These are phyloP conservation scores for Pararge aegeria DNA, from an alignment of 1,140 invertebrate genomes.

Conservation along the genomic window DNA sequence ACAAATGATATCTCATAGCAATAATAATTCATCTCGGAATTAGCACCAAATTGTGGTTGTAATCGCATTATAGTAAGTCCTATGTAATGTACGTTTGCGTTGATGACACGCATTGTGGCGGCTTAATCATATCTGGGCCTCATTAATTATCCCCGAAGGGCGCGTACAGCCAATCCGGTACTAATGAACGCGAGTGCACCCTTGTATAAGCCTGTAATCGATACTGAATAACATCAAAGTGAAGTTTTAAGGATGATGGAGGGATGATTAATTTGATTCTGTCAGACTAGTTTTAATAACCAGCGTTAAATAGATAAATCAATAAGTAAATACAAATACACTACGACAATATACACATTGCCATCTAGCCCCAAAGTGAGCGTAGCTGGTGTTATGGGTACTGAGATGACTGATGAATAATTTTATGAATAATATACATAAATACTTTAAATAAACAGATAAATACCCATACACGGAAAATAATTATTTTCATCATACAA, in stretches of 20 bases:
- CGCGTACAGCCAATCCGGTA: constrained; percentile 34
- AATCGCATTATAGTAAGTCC: constrained; percentile 39
- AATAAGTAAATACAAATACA: no score
- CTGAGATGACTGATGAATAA: no score
- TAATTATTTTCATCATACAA: no score
- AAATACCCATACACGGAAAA: no score
- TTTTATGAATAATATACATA: no score
- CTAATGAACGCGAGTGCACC: constrained; percentile 39
- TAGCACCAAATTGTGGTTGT: constrained; percentile 42
- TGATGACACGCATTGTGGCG: constrained; percentile 65
- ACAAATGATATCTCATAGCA: constrained; percentile 21
- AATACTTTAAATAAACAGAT: no score
- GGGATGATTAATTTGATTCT: neutral
- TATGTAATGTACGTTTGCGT: constrained; percentile 26
- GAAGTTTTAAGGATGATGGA: neutral
- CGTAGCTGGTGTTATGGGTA: no score
- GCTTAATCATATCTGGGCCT: constrained; percentile 63
- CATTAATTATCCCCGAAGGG: constrained; percentile 65
- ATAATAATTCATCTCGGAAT: constrained; percentile 35
- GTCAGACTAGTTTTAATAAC: neutral
- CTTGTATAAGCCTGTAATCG: constrained; percentile 19
- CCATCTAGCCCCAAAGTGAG: no score
- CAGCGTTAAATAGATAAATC: no score
- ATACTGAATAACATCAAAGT: constrained; percentile 7
- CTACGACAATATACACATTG: no score